Conservation (phyloP, 2,888 invertebrate genomes). For the Polymixis lichenea region DNA sequence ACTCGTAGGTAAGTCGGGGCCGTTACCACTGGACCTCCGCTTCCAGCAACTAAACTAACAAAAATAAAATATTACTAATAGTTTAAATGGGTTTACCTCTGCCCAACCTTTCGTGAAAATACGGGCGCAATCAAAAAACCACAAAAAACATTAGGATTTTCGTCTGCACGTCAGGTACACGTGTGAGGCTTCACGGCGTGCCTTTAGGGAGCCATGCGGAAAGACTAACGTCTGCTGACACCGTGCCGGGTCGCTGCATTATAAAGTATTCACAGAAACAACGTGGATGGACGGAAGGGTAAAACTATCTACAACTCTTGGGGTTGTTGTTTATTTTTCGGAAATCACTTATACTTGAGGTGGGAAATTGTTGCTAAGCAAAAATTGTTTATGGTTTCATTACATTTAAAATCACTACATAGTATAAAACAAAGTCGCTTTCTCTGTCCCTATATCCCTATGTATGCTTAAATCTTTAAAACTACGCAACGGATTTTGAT, state of each 20-base stretch:
- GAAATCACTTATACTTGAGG: no score
- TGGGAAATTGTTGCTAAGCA: no score
- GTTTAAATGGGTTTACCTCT: background rate
- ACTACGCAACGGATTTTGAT: no score
- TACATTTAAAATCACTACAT: no score
- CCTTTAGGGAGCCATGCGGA: conserved; percentile 42
- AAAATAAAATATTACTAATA: background rate
- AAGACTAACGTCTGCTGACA: conserved; percentile 19
- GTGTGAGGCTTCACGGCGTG: conserved; percentile 29
- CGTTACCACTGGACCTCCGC: no score
- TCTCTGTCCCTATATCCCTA: no score
- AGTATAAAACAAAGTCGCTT: no score
- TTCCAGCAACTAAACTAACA: background rate
- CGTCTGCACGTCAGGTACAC: background rate
- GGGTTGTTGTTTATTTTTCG: background rate
- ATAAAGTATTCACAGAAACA: conserved; percentile 41
- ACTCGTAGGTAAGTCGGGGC: no score
- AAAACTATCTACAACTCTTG: background rate
- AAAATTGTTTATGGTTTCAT: no score
- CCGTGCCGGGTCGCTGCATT: background rate
- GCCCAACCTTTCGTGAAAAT: background rate
- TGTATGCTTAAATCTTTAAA: no score
- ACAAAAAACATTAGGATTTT: conserved; percentile 2
- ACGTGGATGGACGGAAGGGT: background rate
- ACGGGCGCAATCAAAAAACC: background rate